Conservation (phyloP, 2,888 invertebrate genomes). For the Lochmaea capreae region DNA sequence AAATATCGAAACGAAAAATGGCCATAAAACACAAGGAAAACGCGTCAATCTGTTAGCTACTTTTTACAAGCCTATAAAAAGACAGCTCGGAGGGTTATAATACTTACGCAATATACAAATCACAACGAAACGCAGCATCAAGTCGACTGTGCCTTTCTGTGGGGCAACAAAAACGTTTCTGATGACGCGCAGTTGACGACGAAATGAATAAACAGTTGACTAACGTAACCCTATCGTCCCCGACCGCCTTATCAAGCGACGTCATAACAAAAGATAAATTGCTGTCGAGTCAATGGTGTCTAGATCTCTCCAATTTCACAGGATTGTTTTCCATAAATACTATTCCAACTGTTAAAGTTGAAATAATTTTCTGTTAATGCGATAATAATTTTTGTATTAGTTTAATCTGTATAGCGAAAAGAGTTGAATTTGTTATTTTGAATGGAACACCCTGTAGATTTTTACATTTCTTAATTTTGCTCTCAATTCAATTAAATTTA, state of each 20-base stretch:
- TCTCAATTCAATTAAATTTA: no score
- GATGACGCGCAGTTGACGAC: constrained; percentile 45
- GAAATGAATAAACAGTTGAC: constrained; percentile 51
- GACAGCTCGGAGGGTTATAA: constrained; percentile 10
- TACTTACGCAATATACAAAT: constrained; percentile 9
- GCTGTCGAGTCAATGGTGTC: constrained; percentile 53
- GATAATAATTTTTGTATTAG: no score
- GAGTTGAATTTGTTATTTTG: no score
- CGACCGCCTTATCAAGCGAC: constrained; percentile 56
- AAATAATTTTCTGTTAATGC: no score
- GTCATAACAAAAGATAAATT: constrained; percentile 61
- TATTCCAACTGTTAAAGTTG: not conserved
- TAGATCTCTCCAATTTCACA: not conserved
- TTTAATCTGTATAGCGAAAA: no score
- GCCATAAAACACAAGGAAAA: constrained; percentile 3
- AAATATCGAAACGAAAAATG: constrained; percentile 6
- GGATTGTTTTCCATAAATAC: constrained; percentile 4
- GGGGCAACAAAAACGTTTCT: constrained; percentile 41
- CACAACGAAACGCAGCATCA: constrained; percentile 15
- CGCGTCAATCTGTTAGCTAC: constrained; percentile 16
- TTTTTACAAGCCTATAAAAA: constrained; percentile 18
- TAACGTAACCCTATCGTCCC: constrained; percentile 41
- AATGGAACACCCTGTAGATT: no score
- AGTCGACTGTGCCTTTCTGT: constrained; percentile 23
- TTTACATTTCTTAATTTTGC: no score